Evolutionary conservation across 2,888 invertebrate genomes (phyloP).

Genomic region (Cantharis rufa): DNA sequence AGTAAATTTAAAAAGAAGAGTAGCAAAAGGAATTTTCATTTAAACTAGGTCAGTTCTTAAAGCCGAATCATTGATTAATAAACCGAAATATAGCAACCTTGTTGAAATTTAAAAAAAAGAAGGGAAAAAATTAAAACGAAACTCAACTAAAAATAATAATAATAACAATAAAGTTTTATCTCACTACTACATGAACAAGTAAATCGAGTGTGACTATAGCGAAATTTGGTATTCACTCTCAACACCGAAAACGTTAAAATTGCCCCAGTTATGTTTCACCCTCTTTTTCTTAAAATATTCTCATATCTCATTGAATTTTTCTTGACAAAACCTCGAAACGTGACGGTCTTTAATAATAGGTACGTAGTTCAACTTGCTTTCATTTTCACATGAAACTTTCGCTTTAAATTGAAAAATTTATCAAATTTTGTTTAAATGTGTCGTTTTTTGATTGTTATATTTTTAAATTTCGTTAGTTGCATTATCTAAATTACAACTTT

Average conservation of each 20-base stretch:
- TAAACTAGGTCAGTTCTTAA: not conserved
- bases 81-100: not conserved
- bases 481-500: not conserved
- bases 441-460: not conserved
- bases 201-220: not conserved
- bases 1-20: not conserved
- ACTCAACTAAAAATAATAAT: not conserved
- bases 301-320: not conserved
- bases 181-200: not conserved
- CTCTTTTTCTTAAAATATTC: not conserved
- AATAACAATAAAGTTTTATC: not conserved
- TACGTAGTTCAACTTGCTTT: not conserved
- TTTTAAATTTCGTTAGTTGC: not conserved
- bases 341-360: not conserved
- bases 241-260: not conserved
- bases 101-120: not conserved
- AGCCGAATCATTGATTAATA: not conserved
- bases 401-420: not conserved
- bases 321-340: not conserved
- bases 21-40: slow-evolving; percentile 3
- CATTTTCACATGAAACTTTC: not conserved
- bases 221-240: not conserved
- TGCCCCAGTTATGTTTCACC: not conserved
- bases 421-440: not conserved
- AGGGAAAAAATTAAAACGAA: not conserved